phyloP scores from a whole-genome alignment of 2,888 invertebrate species.

The Polia nebulosa region DNA sequence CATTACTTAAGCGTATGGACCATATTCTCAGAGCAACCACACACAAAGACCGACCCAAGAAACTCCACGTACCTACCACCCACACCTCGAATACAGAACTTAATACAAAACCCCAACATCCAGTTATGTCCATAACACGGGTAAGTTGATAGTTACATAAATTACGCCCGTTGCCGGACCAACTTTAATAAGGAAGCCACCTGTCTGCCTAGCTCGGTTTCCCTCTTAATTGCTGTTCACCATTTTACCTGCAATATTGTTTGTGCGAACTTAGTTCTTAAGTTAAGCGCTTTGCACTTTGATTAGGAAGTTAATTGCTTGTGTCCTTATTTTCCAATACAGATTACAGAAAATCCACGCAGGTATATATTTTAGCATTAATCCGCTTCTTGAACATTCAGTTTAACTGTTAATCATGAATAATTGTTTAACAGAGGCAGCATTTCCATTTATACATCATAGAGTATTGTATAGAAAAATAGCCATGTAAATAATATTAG shows the following conservation, averaged over 20 bases:
- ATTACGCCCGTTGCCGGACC: constrained; percentile 72
- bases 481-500: too few relatives aligned
- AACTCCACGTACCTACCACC: constrained; percentile 4
- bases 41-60: neutral
- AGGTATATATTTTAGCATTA: too few relatives aligned
- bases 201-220: constrained; percentile 79
- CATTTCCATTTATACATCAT: too few relatives aligned
- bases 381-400: too few relatives aligned
- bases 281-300: constrained; percentile 40
- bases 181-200: constrained; percentile 87
- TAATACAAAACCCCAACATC: constrained; percentile 55
- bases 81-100: constrained; percentile 20
- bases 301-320: constrained; percentile 45
- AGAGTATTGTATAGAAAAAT: too few relatives aligned
- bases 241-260: constrained; percentile 62
- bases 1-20: too few relatives aligned
- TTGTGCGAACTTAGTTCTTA: constrained; percentile 46
- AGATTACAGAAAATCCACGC: too few relatives aligned
- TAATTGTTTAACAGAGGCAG: too few relatives aligned
- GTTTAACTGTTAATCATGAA: too few relatives aligned
- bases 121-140: constrained; percentile 55
- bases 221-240: constrained; percentile 81
- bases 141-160: constrained; percentile 70
- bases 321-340: constrained; percentile 5
- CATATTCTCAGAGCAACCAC: neutral